Conservation (phyloP, 2,797 vertebrate genomes). For the Limosa lapponica region DNA sequence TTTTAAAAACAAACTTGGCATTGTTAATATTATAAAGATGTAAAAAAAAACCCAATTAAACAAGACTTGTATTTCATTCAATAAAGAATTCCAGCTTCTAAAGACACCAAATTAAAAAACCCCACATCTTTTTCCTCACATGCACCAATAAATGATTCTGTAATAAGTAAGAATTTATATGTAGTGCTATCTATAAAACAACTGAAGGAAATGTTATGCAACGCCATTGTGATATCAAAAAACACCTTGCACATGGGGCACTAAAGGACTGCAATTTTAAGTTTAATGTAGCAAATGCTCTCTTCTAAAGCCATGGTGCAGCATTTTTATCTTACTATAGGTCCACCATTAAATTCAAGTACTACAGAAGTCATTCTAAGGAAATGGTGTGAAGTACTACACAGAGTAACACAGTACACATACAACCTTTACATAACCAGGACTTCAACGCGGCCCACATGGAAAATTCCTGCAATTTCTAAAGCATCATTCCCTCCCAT, state of each 20-base stretch:
- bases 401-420: background rate
- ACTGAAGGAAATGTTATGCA: background rate
- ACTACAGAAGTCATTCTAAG: background rate
- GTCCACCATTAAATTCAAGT: background rate
- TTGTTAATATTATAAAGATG: background rate
- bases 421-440: background rate
- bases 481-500: background rate
- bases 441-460: background rate
- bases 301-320: background rate
- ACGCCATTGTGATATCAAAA: background rate
- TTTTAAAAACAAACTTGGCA: background rate
- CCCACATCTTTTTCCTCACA: background rate
- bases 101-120: background rate
- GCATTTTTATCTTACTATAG: background rate
- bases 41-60: background rate
- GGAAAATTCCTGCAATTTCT: background rate
- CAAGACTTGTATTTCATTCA: background rate
- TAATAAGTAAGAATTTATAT: background rate
- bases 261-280: background rate
- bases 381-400: background rate
- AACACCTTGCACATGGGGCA: background rate
- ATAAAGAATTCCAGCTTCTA: background rate
- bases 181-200: background rate
- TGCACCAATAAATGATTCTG: background rate
- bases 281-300: background rate